Percentiles rank a stretch among this genome's conserved stretches.
Conservation (phyloP, 1,140 invertebrate genomes). For the Pachypsylla venusta region DNA sequence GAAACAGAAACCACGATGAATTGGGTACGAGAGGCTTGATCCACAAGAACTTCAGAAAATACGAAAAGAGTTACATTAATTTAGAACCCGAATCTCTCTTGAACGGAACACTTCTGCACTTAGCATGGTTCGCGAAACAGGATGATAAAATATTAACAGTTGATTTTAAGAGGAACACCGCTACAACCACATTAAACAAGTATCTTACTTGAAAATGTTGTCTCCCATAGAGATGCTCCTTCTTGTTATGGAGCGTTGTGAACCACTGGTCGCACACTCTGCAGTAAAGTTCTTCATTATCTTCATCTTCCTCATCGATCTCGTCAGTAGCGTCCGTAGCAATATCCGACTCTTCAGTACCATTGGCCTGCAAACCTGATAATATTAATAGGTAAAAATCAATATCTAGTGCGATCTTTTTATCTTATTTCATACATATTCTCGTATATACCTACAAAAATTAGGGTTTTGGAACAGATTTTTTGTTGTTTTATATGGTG, state of each 20-base stretch:
- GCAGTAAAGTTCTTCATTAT: slow-evolving; percentile 40
- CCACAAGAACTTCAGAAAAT: background rate
- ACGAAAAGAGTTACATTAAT: background rate
- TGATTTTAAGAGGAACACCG: background rate
- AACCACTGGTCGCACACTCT: slow-evolving; percentile 41
- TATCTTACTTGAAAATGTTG: slow-evolving; percentile 36
- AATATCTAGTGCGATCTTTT: too few relatives aligned
- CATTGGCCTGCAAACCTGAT: slow-evolving; percentile 32
- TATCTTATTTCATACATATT: too few relatives aligned
- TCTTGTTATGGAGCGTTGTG: slow-evolving; percentile 40
- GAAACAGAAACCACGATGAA: slow-evolving; percentile 7
- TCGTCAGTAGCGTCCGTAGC: slow-evolving; percentile 34
- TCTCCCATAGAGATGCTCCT: slow-evolving; percentile 39
- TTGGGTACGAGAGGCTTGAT: background rate
- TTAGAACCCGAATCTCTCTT: background rate
- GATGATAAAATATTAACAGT: background rate
- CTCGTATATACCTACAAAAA: too few relatives aligned
- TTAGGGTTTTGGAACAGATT: too few relatives aligned
- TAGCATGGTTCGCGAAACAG: background rate
- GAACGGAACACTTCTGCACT: background rate
- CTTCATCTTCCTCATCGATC: slow-evolving; percentile 37
- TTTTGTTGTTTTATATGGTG: too few relatives aligned
- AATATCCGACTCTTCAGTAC: slow-evolving; percentile 36
- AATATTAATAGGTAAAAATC: too few relatives aligned
- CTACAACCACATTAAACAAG: too few relatives aligned